A percentile compares a stretch with the other conserved stretches of the same genome.
phyloP scores from a whole-genome alignment of 2,888 invertebrate genomes.

The Tinea pellionella region DNA sequence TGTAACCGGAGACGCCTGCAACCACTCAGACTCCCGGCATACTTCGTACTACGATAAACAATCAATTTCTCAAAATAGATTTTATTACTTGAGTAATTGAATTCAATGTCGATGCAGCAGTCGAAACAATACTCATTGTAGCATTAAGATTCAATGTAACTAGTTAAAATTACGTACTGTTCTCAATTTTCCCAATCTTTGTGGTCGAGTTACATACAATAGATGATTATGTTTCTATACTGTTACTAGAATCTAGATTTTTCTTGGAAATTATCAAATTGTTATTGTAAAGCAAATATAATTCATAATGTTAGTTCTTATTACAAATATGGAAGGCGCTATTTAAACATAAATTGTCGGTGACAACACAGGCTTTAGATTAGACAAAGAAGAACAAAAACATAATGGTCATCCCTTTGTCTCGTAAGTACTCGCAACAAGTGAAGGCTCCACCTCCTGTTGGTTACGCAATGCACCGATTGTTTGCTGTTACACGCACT shows the following conservation, averaged over 20 bases:
- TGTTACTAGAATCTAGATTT: neutral
- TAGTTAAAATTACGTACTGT: neutral
- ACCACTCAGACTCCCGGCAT: constrained; percentile 43
- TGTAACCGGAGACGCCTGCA: constrained; percentile 53
- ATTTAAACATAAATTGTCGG: neutral
- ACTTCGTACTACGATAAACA: constrained; percentile 49
- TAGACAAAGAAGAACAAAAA: constrained; percentile 25
- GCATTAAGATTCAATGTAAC: neutral
- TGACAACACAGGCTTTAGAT: neutral
- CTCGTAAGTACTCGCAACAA: constrained; percentile 22
- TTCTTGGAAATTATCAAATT: neutral
- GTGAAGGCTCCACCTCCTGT: constrained; percentile 17
- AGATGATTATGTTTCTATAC: neutral
- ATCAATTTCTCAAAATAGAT: constrained; percentile 51
- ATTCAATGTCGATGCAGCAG: constrained; percentile 49
- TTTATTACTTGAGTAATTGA: constrained; percentile 55
- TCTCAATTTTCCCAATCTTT: neutral
- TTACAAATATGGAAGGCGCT: constrained; percentile 13
- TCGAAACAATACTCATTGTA: constrained; percentile 32
- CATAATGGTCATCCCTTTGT: constrained; percentile 45
- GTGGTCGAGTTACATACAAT: neutral
- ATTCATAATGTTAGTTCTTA: neutral
- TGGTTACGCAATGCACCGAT: constrained; percentile 35
- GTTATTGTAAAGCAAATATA: too few relatives aligned
- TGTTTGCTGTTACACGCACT: constrained; percentile 23